phyloP scores from a whole-genome alignment of 2,888 invertebrate species.

The Antitype chi region DNA sequence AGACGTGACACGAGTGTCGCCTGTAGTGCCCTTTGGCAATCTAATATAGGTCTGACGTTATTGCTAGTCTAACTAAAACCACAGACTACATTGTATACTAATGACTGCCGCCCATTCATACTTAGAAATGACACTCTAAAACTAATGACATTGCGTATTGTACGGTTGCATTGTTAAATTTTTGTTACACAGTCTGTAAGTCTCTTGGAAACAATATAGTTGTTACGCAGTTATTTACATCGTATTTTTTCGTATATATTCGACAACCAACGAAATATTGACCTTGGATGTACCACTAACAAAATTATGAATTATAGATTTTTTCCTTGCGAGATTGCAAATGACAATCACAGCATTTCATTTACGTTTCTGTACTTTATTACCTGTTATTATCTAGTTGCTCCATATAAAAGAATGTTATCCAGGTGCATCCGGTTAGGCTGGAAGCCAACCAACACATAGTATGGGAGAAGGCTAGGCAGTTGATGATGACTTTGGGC shows the following conservation, averaged over 20 bases:
- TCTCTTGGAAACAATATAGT: neutral
- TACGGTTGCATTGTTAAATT: neutral
- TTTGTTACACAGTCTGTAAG: neutral
- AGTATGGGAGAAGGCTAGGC: neutral
- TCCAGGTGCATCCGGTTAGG: neutral
- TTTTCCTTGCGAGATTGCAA: too few relatives aligned
- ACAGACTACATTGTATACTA: conserved; percentile 15
- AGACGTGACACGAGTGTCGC: neutral
- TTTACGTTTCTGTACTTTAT: neutral
- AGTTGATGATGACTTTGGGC: neutral
- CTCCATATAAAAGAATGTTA: neutral
- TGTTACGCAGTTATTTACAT: neutral
- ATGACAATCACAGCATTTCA: neutral
- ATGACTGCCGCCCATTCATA: conserved; percentile 5
- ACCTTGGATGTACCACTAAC: neutral
- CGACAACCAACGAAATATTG: neutral
- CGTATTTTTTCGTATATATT: neutral
- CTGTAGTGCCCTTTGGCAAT: neutral
- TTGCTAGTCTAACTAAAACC: conserved; percentile 7
- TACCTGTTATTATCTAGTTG: neutral
- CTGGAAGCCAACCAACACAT: neutral
- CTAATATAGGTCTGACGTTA: conserved; percentile 8
- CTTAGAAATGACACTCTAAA: neutral
- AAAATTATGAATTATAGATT: neutral
- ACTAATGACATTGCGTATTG: neutral